A percentile compares a stretch with the other conserved stretches of the same genome.
These are phyloP conservation scores for Amblyraja radiata DNA, from an alignment of 2,797 vertebrate species.

Conservation along the genomic window DNA sequence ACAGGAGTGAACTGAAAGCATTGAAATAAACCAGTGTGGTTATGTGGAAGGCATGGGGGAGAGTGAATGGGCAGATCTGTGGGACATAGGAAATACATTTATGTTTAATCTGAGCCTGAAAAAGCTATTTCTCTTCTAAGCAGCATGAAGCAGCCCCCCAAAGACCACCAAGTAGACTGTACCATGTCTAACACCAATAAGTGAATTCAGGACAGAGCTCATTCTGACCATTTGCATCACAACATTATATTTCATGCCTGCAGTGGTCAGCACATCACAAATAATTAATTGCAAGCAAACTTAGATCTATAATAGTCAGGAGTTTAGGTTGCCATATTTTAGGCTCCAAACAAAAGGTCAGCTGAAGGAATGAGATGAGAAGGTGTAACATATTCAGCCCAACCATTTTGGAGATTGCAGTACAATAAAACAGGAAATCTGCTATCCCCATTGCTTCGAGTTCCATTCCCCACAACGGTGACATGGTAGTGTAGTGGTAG, in stretches of 20 bases:
- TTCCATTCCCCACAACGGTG: too few relatives aligned
- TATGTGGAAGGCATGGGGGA: background rate
- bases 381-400: background rate
- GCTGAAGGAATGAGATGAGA: background rate
- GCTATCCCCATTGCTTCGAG: too few relatives aligned
- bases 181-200: background rate
- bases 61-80: background rate
- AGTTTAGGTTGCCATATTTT: background rate
- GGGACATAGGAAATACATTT: background rate
- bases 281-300: background rate
- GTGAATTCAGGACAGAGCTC: too few relatives aligned
- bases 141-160: background rate
- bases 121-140: background rate
- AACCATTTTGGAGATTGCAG: background rate
- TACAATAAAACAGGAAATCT: too few relatives aligned
- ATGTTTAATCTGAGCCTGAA: background rate
- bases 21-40: background rate
- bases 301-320: background rate
- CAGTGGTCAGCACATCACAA: background rate
- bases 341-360: background rate
- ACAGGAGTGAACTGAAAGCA: background rate
- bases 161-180: background rate
- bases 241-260: background rate
- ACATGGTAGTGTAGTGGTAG: too few relatives aligned
- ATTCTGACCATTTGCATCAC: background rate